A percentile compares a stretch with the other conserved stretches of the same genome.
These are phyloP conservation scores for Micromys minutus DNA, from an alignment of 2,113 vertebrate genomes.

Conservation along the genomic window DNA sequence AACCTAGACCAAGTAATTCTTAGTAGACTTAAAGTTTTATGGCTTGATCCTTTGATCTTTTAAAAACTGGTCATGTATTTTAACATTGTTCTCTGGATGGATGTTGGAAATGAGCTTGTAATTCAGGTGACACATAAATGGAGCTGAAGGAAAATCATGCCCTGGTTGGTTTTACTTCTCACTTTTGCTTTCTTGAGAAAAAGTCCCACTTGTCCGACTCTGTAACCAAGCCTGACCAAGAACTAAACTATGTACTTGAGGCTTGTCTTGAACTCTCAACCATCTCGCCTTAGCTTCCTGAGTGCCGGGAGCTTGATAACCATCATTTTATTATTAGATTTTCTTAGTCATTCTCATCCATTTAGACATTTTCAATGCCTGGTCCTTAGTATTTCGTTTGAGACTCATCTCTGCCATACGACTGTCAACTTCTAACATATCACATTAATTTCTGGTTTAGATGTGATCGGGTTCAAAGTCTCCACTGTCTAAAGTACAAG, in stretches of 20 bases:
- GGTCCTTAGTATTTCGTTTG: not conserved
- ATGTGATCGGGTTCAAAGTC: slow-evolving; percentile 11
- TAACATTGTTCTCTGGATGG: slow-evolving; percentile 21
- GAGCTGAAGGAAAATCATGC: slow-evolving; percentile 38
- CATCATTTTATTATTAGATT: slow-evolving; percentile 21
- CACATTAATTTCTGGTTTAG: slow-evolving; percentile 52
- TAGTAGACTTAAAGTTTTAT: slow-evolving; percentile 45
- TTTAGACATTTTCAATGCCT: not conserved
- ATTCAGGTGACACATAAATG: not conserved
- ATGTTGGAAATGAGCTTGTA: slow-evolving; percentile 47
- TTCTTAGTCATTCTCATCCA: not conserved
- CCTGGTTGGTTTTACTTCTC: not conserved
- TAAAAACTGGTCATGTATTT: slow-evolving; percentile 53
- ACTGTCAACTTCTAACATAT: not conserved
- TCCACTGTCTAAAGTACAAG: not conserved
- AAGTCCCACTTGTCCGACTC: not conserved
- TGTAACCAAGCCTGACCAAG: not conserved
- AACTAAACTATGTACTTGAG: not conserved
- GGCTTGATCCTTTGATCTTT: not conserved
- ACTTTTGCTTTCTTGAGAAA: not conserved
- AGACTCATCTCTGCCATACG: not conserved
- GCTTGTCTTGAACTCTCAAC: not conserved
- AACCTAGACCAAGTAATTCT: slow-evolving; percentile 54
- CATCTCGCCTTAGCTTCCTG: not conserved
- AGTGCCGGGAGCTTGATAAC: not conserved